Base-by-base conservation (phyloP, 2,888 invertebrate genomes). In the Pilophorus perplexus region DNA sequence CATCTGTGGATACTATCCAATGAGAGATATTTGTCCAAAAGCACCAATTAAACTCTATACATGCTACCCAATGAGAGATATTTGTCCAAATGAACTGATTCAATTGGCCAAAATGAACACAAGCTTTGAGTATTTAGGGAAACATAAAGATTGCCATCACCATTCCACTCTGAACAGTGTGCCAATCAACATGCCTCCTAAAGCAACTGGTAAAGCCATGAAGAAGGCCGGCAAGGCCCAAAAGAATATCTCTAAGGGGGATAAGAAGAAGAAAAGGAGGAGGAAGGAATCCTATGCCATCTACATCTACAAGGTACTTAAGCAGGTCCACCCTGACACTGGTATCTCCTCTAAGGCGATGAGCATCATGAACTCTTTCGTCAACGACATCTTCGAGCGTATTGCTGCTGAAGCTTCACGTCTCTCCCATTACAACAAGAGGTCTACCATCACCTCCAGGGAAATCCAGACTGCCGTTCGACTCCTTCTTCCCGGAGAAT, bases 341-440 rank as follows among this genome's bases (percentile, higher is more conserved):
- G 85, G 86, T 0, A 84, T 89, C 59, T 85, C 87, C 0, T 81
- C 81, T 22, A 86, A 86, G 72, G 84, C n/a, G n/a, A n/a, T n/a
- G n/a, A n/a, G n/a, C n/a, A n/a, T n/a, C n/a, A n/a, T n/a, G n/a
- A n/a, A n/a, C 86, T 0, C n/a, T n/a, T 89, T 89, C 69, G 85
- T 89, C 0, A 85, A 84, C 71, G 88, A 90, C 72, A 84, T 87
- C 73, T 80, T 90, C 73, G 87, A 89, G 75, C 82, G 84, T 44
- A 84, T 89, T 46, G 87, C 87, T 0, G 78, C 80, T 0, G 86
- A 88, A 74, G 83, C 87, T 0, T 82, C 84, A 0, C 81, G 83
- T 55, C 74, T 89, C 67, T 84, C 84, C 0, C 81, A 82, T 6
- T 84, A 85, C 74, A 80, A 79, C n/a, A n/a, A n/a, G n/a, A n/a